Percentiles rank a stretch among this genome's conserved stretches.
Conservation (phyloP, 2,113 vertebrate genomes). For the Nettapus auritus region DNA sequence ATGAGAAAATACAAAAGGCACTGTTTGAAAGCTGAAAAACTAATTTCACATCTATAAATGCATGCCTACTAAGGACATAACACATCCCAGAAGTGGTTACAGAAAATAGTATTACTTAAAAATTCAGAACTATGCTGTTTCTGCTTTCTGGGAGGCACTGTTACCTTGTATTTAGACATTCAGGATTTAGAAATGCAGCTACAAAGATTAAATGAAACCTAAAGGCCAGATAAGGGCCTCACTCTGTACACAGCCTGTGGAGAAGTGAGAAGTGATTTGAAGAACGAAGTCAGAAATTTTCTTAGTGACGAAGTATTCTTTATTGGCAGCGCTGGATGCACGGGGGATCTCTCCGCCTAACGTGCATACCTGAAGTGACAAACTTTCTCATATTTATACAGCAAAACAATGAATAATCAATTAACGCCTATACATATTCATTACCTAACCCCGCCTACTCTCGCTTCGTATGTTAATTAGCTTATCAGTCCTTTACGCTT, state of each 20-base stretch:
- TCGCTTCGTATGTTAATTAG: too few species aligned
- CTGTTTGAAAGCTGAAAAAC: not conserved
- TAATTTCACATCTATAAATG: not conserved
- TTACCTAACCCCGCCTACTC: too few species aligned
- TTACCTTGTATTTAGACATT: not conserved
- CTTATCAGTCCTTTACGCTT: too few species aligned
- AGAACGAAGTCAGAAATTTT: too few species aligned
- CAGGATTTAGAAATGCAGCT: not conserved
- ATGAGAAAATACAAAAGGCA: not conserved
- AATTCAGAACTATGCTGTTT: not conserved
- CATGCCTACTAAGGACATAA: not conserved
- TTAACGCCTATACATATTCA: too few species aligned
- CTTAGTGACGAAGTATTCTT: too few species aligned
- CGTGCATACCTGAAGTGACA: too few species aligned
- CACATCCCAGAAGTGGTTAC: not conserved
- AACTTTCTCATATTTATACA: too few species aligned
- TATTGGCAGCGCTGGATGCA: too few species aligned
- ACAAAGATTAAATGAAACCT: not conserved
- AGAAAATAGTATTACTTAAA: not conserved
- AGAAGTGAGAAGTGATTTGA: not conserved
- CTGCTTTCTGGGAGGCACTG: not conserved
- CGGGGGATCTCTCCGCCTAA: too few species aligned
- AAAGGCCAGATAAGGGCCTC: not conserved
- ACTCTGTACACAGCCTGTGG: accelerated
- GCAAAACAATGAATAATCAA: too few species aligned